Conservation (phyloP, 2,797 vertebrate species). For the Apogon talboti region DNA sequence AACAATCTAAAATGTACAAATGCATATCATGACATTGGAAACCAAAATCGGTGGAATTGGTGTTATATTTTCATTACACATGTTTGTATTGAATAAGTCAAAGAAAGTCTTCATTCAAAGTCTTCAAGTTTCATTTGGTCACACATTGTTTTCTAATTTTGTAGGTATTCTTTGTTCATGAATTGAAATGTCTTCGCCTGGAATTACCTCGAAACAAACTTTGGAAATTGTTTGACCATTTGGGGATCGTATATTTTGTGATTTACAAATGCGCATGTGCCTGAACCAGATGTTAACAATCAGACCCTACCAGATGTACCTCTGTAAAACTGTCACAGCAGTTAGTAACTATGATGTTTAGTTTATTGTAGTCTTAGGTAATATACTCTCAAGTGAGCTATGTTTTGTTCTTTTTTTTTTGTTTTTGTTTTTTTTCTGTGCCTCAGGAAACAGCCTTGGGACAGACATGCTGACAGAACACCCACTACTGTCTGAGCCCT, state of each 20-base stretch:
- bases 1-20: no score
- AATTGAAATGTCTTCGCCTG: no score
- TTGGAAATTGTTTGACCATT: no score
- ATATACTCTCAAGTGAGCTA: neutral
- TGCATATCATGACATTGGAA: no score
- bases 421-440: neutral
- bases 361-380: constrained; percentile 6
- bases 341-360: neutral
- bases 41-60: no score
- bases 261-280: neutral
- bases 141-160: no score
- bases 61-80: no score
- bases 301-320: neutral
- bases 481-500: constrained; percentile 94
- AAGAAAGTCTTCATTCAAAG: no score
- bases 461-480: constrained; percentile 95
- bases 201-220: neutral
- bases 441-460: constrained; percentile 88
- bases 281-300: neutral
- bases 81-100: no score
- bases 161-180: no score
- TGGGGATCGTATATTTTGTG: neutral
- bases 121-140: no score
- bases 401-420: neutral
- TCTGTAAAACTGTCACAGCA: neutral